Evolutionary conservation across 2,888 invertebrate species (phyloP).

Genomic region (Abscondita cerata): DNA sequence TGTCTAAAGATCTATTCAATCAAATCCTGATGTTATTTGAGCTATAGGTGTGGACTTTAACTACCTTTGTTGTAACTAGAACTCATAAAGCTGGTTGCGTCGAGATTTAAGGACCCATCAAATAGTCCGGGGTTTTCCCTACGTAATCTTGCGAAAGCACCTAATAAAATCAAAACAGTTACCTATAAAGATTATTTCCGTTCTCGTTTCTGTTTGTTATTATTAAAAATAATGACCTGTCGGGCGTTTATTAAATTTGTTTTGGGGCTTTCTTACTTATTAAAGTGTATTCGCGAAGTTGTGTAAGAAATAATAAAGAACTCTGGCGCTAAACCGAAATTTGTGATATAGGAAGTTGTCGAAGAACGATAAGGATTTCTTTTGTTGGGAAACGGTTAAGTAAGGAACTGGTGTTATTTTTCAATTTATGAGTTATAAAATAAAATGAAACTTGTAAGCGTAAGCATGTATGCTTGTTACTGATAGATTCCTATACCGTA

Average conservation of each 20-base stretch:
- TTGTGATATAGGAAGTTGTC: slow-evolving; percentile 43
- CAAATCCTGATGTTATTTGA: slow-evolving; percentile 27
- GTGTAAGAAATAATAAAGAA: not conserved
- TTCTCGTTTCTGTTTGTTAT: not conserved
- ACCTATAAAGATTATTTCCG: slow-evolving; percentile 8
- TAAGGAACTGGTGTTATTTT: slow-evolving; percentile 48
- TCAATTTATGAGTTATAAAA: slow-evolving; percentile 48
- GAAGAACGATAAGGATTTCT: slow-evolving; percentile 46
- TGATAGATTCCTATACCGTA: slow-evolving; percentile 37
- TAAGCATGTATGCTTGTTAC: slow-evolving; percentile 28
- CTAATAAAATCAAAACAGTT: slow-evolving; percentile 31
- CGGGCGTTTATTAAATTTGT: slow-evolving; percentile 7
- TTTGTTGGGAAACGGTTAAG: slow-evolving; percentile 47
- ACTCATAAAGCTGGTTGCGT: slow-evolving; percentile 29
- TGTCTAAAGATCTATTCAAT: slow-evolving; percentile 32
- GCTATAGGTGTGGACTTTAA: slow-evolving; percentile 29
- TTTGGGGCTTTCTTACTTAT: not conserved
- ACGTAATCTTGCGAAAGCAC: slow-evolving; percentile 31
- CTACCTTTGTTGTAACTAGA: slow-evolving; percentile 27
- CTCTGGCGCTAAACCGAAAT: slow-evolving; percentile 41
- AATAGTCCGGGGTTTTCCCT: slow-evolving; percentile 18
- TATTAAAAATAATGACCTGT: not conserved
- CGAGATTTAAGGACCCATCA: slow-evolving; percentile 33
- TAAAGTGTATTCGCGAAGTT: not conserved
- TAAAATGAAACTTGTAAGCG: slow-evolving; percentile 22